These are phyloP conservation scores for Hoplostethus mediterraneus DNA, from an alignment of 2,797 vertebrate species.

Conservation along the genomic window DNA sequence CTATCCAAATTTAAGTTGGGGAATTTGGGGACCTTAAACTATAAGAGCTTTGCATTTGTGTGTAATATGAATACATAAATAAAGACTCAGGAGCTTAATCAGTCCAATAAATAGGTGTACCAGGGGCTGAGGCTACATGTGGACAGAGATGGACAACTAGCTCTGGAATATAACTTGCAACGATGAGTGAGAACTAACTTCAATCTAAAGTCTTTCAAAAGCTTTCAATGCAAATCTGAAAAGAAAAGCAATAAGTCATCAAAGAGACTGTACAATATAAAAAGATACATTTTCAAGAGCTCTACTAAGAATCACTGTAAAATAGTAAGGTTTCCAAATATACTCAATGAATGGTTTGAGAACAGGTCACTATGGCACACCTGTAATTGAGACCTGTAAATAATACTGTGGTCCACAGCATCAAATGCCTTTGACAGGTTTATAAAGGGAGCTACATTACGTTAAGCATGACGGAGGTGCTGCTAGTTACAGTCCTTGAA, in stretches of 20 bases:
- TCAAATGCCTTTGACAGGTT: slow-evolving; percentile 7
- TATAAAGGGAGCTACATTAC: not conserved
- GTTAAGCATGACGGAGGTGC: not conserved
- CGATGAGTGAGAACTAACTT: slow-evolving; percentile 6
- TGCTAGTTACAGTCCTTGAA: not conserved
- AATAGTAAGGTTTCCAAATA: not conserved
- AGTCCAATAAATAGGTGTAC: slow-evolving; percentile 26
- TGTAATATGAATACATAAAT: slow-evolving; percentile 42
- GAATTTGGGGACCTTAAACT: slow-evolving; percentile 40
- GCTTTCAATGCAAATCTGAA: not conserved
- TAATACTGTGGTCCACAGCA: slow-evolving; percentile 36
- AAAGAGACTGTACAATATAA: slow-evolving; percentile 16
- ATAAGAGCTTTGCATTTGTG: slow-evolving; percentile 40
- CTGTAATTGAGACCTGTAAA: too few species aligned
- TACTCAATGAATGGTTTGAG: not conserved
- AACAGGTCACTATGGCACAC: too few species aligned
- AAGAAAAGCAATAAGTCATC: not conserved
- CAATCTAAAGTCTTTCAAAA: not conserved
- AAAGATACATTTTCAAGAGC: slow-evolving; percentile 16
- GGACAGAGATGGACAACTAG: not conserved
- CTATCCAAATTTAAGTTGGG: slow-evolving; percentile 29
- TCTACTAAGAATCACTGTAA: not conserved
- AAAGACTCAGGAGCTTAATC: slow-evolving; percentile 4
- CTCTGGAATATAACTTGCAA: slow-evolving; percentile 20
- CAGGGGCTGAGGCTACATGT: slow-evolving; percentile 1